phyloP scores from a whole-genome alignment of 2,113 vertebrate genomes.

The human region GRCh38 chrX:70770001-70770500 shows the following conservation, averaged over 20 bases:
- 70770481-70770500: no score
- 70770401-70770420: not conserved
- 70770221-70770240: conserved; percentile 9
- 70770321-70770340: not conserved
- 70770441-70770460: no score
- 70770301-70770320: conserved; percentile 18
- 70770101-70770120: not conserved
- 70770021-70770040: not conserved
- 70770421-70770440: not conserved
- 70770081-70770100: conserved; percentile 27
- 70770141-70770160: not conserved
- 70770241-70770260: conserved; percentile 2
- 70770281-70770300: conserved; percentile 11
- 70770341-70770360: not conserved
- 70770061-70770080: not conserved
- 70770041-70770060: not conserved
- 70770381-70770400: not conserved
- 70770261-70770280: conserved; percentile 14
- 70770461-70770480: no score
- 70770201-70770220: not conserved
- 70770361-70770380: not conserved
- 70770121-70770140: conserved; percentile 28
- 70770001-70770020: conserved; percentile 26
- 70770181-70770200: conserved; percentile 32
- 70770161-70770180: not conserved